Evolutionary conservation across 2,113 vertebrate genomes (phyloP).

Genomic region (Brevimyrus niger): DNA sequence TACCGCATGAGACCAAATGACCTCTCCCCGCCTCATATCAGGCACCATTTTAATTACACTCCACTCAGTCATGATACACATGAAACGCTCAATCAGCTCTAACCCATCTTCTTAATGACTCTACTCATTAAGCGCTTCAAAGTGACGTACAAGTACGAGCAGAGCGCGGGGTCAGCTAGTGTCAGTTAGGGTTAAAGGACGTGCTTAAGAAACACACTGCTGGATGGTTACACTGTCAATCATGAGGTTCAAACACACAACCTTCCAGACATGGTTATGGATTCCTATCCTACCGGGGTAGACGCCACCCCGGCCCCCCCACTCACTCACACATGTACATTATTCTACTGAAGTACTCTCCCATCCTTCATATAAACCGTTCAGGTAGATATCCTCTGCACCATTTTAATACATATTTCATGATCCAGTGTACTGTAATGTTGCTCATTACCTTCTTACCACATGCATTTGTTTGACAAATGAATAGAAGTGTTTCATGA

Average conservation of each 20-base stretch:
- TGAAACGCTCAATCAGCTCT: neutral
- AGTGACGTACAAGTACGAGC: neutral
- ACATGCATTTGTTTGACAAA: neutral
- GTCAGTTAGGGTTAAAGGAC: neutral
- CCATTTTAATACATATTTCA: neutral
- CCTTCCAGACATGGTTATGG: neutral
- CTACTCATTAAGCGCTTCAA: neutral
- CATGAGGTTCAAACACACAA: neutral
- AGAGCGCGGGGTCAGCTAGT: neutral
- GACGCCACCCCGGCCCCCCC: neutral
- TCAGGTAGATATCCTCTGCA: neutral
- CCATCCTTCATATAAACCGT: neutral
- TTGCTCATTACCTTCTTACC: neutral
- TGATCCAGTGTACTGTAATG: neutral
- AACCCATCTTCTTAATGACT: neutral
- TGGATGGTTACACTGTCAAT: neutral
- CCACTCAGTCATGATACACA: neutral
- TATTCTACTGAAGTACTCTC: neutral
- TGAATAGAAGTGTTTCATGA: neutral
- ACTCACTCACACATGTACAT: neutral
- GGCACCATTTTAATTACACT: neutral
- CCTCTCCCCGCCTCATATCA: neutral
- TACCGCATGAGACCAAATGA: neutral
- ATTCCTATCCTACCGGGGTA: neutral
- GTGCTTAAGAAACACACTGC: neutral